These are phyloP conservation scores for Hirtodrosophila confusa DNA, from an alignment of 2,888 invertebrate species.

Conservation along the genomic window DNA sequence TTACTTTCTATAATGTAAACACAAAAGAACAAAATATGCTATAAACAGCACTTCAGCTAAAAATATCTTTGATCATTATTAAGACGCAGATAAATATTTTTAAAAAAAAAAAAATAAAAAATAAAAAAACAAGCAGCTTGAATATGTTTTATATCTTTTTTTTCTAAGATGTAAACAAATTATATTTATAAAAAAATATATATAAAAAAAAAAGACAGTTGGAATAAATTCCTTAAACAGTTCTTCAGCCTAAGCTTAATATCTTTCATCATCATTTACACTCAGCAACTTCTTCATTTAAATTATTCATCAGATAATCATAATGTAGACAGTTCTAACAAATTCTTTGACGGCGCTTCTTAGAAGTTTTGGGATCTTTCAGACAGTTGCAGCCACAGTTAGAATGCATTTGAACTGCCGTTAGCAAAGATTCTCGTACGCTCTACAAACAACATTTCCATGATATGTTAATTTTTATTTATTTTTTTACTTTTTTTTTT, in stretches of 20 bases:
- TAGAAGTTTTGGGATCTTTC: constrained; percentile 5
- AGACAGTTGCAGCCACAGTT: constrained; percentile 56
- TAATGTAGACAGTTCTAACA: constrained; percentile 2
- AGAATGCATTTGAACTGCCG: constrained; percentile 61
- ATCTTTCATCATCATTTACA: background rate
- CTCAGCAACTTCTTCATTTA: background rate
- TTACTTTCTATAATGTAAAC: background rate
- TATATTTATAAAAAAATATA: too few species aligned
- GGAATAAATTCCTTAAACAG: background rate
- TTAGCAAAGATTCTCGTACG: constrained; percentile 41
- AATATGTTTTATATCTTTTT: too few species aligned
- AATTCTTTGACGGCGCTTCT: constrained; percentile 31
- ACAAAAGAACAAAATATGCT: background rate
- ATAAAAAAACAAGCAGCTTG: too few species aligned
- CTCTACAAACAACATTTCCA: constrained; percentile 35
- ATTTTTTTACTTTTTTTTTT: background rate
- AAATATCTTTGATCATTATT: constrained; percentile 6
- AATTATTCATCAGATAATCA: constrained; percentile 5
- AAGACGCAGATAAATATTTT: background rate
- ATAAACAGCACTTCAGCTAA: background rate
- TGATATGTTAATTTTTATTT: constrained; percentile 41
- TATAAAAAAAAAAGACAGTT: too few species aligned
- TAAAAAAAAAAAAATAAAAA: too few species aligned
- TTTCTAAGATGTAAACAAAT: too few species aligned
- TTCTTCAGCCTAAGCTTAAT: background rate